These are phyloP conservation scores for Dysmachus trigonus DNA, from an alignment of 2,888 invertebrate genomes.

Conservation along the genomic window DNA sequence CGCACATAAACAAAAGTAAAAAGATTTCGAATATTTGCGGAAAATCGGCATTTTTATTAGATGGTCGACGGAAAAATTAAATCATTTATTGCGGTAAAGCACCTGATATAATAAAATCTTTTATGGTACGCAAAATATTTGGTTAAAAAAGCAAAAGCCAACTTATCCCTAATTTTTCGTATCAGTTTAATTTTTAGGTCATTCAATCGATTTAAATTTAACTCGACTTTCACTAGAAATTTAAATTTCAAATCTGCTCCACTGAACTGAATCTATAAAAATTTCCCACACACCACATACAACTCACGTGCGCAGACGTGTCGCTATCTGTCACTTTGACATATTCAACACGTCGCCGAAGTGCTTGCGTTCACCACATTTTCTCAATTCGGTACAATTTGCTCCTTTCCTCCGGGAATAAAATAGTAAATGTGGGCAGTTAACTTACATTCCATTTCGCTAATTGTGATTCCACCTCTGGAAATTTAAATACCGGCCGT, in stretches of 20 bases:
- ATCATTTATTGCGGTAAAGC: no score
- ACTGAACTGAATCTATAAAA: conserved; percentile 49
- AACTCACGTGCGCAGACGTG: conserved; percentile 41
- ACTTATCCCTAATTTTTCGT: no score
- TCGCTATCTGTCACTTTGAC: conserved; percentile 45
- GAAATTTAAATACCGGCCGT: conserved; percentile 60
- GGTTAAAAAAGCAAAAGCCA: no score
- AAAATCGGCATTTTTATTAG: no score
- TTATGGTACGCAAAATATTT: no score
- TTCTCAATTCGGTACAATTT: conserved; percentile 14
- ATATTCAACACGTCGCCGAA: conserved; percentile 48
- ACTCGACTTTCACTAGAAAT: no score
- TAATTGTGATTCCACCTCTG: conserved; percentile 60
- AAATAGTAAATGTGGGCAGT: conserved; percentile 44
- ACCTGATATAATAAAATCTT: no score
- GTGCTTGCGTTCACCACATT: conserved; percentile 44
- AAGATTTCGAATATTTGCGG: no score
- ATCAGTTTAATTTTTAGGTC: no score
- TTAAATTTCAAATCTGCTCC: neutral
- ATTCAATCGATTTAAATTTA: no score
- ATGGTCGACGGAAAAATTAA: no score
- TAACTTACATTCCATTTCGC: conserved; percentile 61
- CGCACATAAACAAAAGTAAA: no score
- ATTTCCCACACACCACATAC: conserved; percentile 35
- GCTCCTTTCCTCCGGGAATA: neutral